A percentile compares a stretch with the other conserved stretches of the same genome.
Conservation (phyloP, 2,888 invertebrate species). For the Orthosia gracilis region DNA sequence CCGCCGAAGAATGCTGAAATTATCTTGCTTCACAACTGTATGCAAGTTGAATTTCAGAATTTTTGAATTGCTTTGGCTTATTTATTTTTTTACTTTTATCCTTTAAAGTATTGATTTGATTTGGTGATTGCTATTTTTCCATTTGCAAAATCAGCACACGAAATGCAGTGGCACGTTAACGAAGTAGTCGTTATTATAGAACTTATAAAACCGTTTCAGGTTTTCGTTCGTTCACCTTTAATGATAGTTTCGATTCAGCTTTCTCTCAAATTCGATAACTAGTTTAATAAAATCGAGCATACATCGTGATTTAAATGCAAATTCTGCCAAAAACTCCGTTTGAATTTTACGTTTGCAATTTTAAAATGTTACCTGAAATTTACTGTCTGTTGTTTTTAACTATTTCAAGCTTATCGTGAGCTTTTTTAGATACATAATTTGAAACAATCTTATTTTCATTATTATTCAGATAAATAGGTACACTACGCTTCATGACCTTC, state of each 20-base stretch:
- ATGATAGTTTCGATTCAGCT: slow-evolving; percentile 16
- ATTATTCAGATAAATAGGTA: not conserved
- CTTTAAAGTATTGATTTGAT: slow-evolving; percentile 8
- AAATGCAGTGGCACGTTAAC: slow-evolving; percentile 21
- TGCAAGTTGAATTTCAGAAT: not conserved
- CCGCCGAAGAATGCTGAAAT: too few relatives aligned
- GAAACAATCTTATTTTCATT: not conserved
- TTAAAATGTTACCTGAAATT: slow-evolving; percentile 15
- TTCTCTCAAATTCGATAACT: slow-evolving; percentile 5
- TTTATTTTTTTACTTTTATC: not conserved
- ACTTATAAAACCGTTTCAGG: not conserved
- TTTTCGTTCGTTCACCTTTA: slow-evolving; percentile 2
- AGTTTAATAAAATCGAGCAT: slow-evolving; percentile 14
- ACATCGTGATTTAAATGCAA: slow-evolving; percentile 41
- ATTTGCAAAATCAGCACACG: slow-evolving; percentile 39
- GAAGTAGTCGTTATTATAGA: not conserved
- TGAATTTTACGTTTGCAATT: slow-evolving; percentile 14
- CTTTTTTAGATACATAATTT: not conserved
- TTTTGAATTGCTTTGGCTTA: not conserved
- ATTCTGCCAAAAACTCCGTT: slow-evolving; percentile 27
- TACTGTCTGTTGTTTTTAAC: slow-evolving; percentile 4
- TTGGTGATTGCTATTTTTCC: slow-evolving; percentile 30
- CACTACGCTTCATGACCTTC: too few relatives aligned
- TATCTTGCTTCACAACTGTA: not conserved
- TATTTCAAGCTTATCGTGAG: not conserved